Evolutionary conservation across 2,797 vertebrate genomes (phyloP).

Genomic region (Galago senegalensis): DNA sequence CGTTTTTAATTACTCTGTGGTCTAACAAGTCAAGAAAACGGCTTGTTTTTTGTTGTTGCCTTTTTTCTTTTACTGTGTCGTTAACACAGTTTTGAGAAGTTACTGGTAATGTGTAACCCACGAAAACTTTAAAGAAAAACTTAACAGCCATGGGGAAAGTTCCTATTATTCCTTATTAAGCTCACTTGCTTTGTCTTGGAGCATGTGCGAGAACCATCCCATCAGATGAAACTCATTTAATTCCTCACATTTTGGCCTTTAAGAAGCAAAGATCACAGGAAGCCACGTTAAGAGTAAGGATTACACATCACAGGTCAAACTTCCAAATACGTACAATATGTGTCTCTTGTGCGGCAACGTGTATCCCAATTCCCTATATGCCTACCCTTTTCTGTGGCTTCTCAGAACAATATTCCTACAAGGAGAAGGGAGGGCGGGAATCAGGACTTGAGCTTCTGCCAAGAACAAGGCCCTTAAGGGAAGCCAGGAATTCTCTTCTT

Average conservation of each 20-base stretch:
- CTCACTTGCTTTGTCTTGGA: constrained; percentile 60
- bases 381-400: constrained; percentile 74
- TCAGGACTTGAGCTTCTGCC: constrained; percentile 64
- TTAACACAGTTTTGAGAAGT: constrained; percentile 35
- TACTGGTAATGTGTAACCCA: background rate
- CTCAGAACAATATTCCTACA: constrained; percentile 78
- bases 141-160: background rate
- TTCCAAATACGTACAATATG: background rate
- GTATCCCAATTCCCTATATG: constrained; percentile 36
- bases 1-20: background rate
- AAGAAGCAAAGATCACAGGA: constrained; percentile 11
- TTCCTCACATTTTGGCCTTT: constrained; percentile 44
- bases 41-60: rapidly evolving
- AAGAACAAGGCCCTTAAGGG: constrained; percentile 72
- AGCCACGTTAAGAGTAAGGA: background rate
- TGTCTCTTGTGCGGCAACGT: constrained; percentile 45
- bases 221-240: background rate
- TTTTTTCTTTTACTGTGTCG: background rate
- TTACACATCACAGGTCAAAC: background rate
- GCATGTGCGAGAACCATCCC: background rate
- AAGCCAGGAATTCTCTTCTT: constrained; percentile 76
- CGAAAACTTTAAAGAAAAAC: background rate
- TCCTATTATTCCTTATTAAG: background rate
- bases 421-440: constrained; percentile 67
- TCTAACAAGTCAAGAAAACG: constrained; percentile 14